Conservation (phyloP, 2,797 vertebrate species). For the Cichlasoma orientale region DNA sequence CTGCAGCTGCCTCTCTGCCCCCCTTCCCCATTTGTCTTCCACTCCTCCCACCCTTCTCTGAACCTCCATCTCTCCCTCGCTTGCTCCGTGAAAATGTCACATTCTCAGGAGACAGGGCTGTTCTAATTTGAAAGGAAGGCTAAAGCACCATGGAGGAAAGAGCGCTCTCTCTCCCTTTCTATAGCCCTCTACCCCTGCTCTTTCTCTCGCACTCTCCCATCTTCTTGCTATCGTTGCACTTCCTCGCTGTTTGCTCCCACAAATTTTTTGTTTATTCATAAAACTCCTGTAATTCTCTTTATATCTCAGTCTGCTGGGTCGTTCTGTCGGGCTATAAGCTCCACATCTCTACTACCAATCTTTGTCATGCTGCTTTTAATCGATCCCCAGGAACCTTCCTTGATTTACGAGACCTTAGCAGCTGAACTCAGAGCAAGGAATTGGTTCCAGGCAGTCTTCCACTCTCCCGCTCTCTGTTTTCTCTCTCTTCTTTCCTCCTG, state of each 20-base stretch:
- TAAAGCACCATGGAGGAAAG: constrained; percentile 74
- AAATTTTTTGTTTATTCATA: constrained; percentile 49
- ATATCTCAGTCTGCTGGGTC: constrained; percentile 18
- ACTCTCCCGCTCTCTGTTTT: not conserved
- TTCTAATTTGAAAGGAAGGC: constrained; percentile 82
- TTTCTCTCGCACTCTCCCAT: constrained; percentile 9
- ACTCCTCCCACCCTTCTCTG: constrained; percentile 32
- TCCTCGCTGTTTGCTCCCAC: constrained; percentile 18
- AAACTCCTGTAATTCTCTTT: constrained; percentile 32
- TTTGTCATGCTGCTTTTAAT: constrained; percentile 66
- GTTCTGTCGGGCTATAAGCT: constrained; percentile 22
- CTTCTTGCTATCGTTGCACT: constrained; percentile 50
- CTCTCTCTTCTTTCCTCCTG: constrained; percentile 8
- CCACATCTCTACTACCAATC: constrained; percentile 58
- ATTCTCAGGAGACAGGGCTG: constrained; percentile 76
- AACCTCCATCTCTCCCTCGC: constrained; percentile 68
- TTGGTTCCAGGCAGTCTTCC: constrained; percentile 38
- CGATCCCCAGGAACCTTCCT: constrained; percentile 53
- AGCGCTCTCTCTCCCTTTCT: constrained; percentile 47
- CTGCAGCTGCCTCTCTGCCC: constrained; percentile 48
- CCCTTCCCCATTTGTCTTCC: constrained; percentile 50
- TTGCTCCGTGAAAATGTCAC: constrained; percentile 78
- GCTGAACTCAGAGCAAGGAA: constrained; percentile 60
- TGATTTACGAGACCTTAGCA: constrained; percentile 70
- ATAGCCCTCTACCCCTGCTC: constrained; percentile 28